Conservation (phyloP, 2,113 vertebrate genomes). For the Colinus virginianus region DNA sequence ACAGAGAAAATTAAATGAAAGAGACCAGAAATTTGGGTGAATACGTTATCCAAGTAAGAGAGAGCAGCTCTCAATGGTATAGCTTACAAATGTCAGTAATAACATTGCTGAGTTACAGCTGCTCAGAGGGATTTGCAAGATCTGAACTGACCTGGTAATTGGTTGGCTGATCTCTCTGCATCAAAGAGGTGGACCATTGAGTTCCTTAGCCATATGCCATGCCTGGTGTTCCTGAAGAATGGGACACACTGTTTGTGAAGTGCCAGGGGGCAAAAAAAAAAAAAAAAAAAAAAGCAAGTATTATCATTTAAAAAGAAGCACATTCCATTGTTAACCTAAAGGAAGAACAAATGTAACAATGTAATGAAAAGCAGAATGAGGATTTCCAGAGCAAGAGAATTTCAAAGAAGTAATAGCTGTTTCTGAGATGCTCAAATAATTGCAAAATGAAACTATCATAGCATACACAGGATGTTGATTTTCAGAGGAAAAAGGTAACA, state of each 20-base stretch:
- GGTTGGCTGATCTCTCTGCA: background rate
- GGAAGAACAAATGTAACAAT: background rate
- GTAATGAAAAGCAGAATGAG: constrained; percentile 74
- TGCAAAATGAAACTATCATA: constrained; percentile 5
- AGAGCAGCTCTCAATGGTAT: background rate
- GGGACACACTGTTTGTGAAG: background rate
- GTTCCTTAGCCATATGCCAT: background rate
- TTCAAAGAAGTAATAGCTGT: constrained; percentile 67
- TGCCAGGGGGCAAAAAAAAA: background rate
- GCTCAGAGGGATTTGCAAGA: background rate
- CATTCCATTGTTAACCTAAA: constrained; percentile 2
- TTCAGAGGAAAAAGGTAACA: background rate
- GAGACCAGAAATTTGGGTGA: background rate
- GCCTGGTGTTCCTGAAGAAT: background rate
- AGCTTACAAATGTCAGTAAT: background rate
- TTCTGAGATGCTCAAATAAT: constrained; percentile 47
- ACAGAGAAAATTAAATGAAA: background rate
- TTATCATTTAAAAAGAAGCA: background rate
- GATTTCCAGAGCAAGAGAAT: constrained; percentile 53
- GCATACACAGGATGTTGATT: background rate
- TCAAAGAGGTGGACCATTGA: background rate
- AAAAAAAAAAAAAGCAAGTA: background rate
- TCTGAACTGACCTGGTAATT: background rate
- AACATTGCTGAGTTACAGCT: background rate
- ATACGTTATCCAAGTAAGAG: background rate